phyloP scores from a whole-genome alignment of 2,113 vertebrate genomes.

The Rhinopomastus cyanomelas region DNA sequence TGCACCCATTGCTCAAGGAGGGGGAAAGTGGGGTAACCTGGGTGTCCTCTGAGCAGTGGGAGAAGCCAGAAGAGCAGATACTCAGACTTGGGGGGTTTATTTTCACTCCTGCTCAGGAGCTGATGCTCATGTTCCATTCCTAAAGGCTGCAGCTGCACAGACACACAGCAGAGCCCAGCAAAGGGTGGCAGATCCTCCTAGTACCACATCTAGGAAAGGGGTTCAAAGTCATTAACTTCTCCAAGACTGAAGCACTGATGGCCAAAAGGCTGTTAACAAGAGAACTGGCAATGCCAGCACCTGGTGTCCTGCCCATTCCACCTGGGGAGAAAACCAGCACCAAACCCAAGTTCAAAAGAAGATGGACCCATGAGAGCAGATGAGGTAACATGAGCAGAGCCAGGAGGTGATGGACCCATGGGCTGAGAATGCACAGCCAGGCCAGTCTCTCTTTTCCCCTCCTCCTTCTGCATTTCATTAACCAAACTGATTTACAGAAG shows the following conservation, averaged over 20 bases:
- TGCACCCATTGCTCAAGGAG: not conserved
- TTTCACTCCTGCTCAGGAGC: not conserved
- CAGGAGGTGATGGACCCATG: not conserved
- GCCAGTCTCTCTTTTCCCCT: not conserved
- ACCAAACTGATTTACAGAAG: constrained; percentile 20
- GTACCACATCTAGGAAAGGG: not conserved
- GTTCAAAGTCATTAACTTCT: not conserved
- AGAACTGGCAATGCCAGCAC: not conserved
- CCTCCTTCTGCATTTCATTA: not conserved
- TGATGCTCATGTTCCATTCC: rapidly evolving
- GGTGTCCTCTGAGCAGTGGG: rapidly evolving
- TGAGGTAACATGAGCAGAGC: too few relatives aligned
- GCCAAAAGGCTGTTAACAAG: constrained; percentile 16
- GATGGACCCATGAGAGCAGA: not conserved
- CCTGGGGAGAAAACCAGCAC: not conserved
- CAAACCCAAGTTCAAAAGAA: not conserved
- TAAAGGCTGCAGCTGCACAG: rapidly evolving
- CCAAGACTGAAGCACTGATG: not conserved
- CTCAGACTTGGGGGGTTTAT: not conserved
- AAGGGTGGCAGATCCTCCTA: not conserved
- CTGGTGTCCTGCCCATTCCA: not conserved
- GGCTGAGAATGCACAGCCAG: not conserved
- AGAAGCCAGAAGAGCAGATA: not conserved
- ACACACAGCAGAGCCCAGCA: not conserved
- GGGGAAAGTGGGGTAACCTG: not conserved